Conservation (phyloP, 2,888 invertebrate species). For the Apotomis capreana region DNA sequence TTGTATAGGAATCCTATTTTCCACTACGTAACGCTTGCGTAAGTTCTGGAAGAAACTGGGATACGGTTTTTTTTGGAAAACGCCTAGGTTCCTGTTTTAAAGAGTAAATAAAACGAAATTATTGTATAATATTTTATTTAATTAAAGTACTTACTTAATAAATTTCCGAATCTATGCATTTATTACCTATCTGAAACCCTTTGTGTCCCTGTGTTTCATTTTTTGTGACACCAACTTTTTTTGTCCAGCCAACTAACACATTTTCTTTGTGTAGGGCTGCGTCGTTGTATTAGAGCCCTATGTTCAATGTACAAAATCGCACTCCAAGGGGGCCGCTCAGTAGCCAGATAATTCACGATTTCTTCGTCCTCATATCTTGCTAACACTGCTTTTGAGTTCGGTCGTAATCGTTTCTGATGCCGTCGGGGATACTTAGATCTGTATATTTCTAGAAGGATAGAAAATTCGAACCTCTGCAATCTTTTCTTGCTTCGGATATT, state of each 20-base stretch:
- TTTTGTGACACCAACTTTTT: neutral
- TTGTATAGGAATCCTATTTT: no score
- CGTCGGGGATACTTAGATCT: constrained; percentile 58
- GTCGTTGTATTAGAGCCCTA: constrained; percentile 44
- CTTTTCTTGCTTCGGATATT: constrained; percentile 47
- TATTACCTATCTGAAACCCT: neutral
- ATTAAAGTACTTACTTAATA: neutral
- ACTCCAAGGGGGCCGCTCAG: constrained; percentile 57
- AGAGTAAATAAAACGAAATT: no score
- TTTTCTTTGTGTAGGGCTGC: constrained; percentile 15
- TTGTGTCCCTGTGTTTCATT: neutral
- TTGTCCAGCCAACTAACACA: constrained; percentile 49
- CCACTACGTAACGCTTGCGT: no score
- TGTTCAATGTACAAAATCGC: constrained; percentile 54
- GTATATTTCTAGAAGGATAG: constrained; percentile 59
- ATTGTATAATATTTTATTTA: no score
- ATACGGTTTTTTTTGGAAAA: no score
- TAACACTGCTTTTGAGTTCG: constrained; percentile 52
- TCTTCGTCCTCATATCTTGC: constrained; percentile 49
- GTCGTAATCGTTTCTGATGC: constrained; percentile 55
- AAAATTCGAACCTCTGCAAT: constrained; percentile 57
- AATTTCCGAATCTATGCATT: neutral
- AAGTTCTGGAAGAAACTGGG: no score
- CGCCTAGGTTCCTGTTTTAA: no score
- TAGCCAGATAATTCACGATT: constrained; percentile 55